Evolutionary conservation across 2,888 invertebrate species (phyloP), one percentile per base, ranked within the genome.

Genomic region (Lagria hirta): DNA sequence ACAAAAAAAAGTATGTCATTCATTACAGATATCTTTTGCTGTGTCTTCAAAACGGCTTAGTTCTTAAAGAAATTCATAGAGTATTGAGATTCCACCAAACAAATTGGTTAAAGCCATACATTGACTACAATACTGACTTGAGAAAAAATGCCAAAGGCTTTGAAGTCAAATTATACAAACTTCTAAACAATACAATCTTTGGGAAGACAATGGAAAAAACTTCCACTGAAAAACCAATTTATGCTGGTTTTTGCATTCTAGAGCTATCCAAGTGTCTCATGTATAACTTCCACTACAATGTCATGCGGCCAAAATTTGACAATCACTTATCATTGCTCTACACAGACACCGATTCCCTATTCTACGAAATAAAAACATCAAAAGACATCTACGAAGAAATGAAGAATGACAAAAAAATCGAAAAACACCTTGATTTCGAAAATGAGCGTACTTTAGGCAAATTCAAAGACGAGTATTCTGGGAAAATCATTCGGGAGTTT

Each of bases 251-350:
- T 42, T 20, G 48, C 6, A 61, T 72, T 35, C 50, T 73, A 24
- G 72, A 73, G 33, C 16, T 73, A 16, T 66, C 61, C 0, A 73
- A 73, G 58, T 41, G 45, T 1, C 48, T 63, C 11, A 64, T 73
- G 57, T 72, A 70, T 44, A 61, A 68, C 24, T 70, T 68, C 44
- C 59, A 65, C 44, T 70, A 68, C 43, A 56, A 64, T 34, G 60
- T 53, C 18, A 57, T 68, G 27, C 56, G 52, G 35, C 8, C 16
- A 2, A 24, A 21, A 10, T 43, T 33, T 23, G n/a, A 7, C 5
- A 2, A 33, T 1, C 27, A 28, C 4, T 21, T 37, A 4, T 15
- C 11, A 62, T 40, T 60, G 7, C 17, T 40, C 2, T 52, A 50
- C 17, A 44, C 28, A 7, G 52, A 52, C 13, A 52, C 45, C 1